Evolutionary conservation across 2,797 vertebrate species (phyloP), one percentile per base, ranked within the genome.

Genomic region (Clarias laeviceps): DNA sequence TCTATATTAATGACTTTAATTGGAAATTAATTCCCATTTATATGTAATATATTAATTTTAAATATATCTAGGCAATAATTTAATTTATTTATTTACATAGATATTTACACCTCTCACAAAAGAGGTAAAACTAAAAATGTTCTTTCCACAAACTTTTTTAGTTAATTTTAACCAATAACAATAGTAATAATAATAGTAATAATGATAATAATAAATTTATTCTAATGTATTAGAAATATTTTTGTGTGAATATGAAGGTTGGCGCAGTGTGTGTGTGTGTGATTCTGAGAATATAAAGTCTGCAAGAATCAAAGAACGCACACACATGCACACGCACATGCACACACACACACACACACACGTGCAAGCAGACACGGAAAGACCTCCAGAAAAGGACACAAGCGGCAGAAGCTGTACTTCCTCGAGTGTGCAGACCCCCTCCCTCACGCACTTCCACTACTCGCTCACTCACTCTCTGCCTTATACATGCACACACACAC

Each of bases 381-480:
- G 57, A 85, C 62, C 76, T 72, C 56, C 14, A 72, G 59, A 65
- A 84, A 87, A 88, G 37, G 80, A 76, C 88, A 87, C 80, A 81
- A 87, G 92, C 92, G 90, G 94, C 94, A 94, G 93, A 94, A 93
- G 92, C 93, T 94, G 93, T 94, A 93, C 90, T 91, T 92, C 93
- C 92, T 93, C 91, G 93, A 93, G 93, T 91, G 91, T 93, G 92
- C 61, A 82, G 37, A 82, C 62, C 70, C 70, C 72, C 70, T 73
- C 64, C 57, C 57, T 78, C 84, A 83, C 81, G 74, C 86, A 92
- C 88, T 91, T 89, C 89, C 91, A 91, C 92, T 91, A 89, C 91
- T 91, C 93, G 90, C 92, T 89, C 91, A 90, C 81, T 90, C 72
- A 64, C 76, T 59, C 90, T 40, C 68, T 70, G 68, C 68, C 68